Evolutionary conservation across 2,888 invertebrate species (phyloP), one percentile per base, ranked within the genome.

Genomic region (Noctua comes): DNA sequence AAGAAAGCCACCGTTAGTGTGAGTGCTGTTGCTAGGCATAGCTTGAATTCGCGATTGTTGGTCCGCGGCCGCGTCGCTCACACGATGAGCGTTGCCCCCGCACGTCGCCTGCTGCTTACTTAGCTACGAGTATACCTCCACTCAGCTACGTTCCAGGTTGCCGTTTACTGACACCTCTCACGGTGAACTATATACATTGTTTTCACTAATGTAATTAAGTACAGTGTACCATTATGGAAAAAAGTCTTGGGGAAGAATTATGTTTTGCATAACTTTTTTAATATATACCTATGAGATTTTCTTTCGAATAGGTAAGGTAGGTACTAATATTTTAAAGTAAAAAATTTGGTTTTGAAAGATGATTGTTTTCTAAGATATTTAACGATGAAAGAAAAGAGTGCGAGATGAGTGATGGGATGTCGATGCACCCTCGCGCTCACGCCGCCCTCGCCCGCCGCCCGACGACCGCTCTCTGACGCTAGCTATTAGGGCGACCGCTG

Each of bases 21-120:
- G 93, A 93, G 94, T 93, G 92, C 91, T 95, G 96, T 96, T 96
- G 95, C 96, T 94, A 96, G 94, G 96, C 95, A 94, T 93, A 93
- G 92, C 93, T 93, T 94, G 95, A 94, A 95, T 96, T 96, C 93
- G 96, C 96, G 94, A 96, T 95, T 95, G 96, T 95, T 94, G 93
- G 92, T 88, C 90, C 91, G 92, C 93, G 94, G 94, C 91, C 94
- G 93, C 94, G 93, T 90, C 95, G 95, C 95, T 96, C 96, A 96
- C 96, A 96, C 96, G 96, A 94, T 96, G 96, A 96, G 92, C 96
- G 93, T 96, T 96, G 96, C 96, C 96, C 96, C 94, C 95, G 92
- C 90, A 89, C 88, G 90, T 82, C 86, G 90, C 88, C 88, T 87
- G 86, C 86, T 84, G 88, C 87, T 88, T 83, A 87, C 88, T 82